These are phyloP conservation scores for Polydrusus tereticollis DNA, from an alignment of 2,888 invertebrate genomes.

Conservation along the genomic window DNA sequence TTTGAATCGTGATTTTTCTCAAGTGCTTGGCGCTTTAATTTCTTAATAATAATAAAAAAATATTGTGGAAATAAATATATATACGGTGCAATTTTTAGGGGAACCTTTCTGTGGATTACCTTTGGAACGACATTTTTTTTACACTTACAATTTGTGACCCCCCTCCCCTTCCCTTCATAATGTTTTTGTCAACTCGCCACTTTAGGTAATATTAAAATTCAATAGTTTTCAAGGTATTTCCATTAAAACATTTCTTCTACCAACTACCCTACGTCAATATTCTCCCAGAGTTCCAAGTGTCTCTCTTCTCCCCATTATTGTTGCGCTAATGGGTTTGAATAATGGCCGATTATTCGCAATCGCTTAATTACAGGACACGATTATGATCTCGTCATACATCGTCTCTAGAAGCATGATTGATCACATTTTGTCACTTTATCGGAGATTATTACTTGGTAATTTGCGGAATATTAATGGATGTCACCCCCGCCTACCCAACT, in stretches of 20 bases:
- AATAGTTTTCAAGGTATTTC: too few species aligned
- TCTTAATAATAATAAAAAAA: too few species aligned
- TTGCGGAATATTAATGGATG: constrained; percentile 56
- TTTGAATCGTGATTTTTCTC: too few species aligned
- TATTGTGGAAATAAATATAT: too few species aligned
- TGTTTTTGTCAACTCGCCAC: too few species aligned
- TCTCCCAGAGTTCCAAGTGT: not conserved
- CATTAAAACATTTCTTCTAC: not conserved
- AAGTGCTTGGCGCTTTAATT: too few species aligned
- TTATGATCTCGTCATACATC: constrained; percentile 64
- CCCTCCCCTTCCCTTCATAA: too few species aligned
- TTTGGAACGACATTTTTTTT: too few species aligned
- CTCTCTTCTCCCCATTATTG: not conserved
- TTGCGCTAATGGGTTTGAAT: constrained; percentile 58
- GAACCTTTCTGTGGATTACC: too few species aligned
- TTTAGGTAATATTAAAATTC: too few species aligned
- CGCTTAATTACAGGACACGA: constrained; percentile 64
- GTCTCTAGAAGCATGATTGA: constrained; percentile 60
- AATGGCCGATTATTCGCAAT: constrained; percentile 64
- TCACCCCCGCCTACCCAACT: constrained; percentile 28
- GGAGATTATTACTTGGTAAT: constrained; percentile 56
- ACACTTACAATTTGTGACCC: too few species aligned
- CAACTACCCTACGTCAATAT: not conserved
- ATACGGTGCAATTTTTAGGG: too few species aligned
- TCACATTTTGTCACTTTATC: constrained; percentile 59